These are phyloP conservation scores for Diplogasteroides magnus DNA, from an alignment of 1,140 invertebrate species.

Conservation along the genomic window DNA sequence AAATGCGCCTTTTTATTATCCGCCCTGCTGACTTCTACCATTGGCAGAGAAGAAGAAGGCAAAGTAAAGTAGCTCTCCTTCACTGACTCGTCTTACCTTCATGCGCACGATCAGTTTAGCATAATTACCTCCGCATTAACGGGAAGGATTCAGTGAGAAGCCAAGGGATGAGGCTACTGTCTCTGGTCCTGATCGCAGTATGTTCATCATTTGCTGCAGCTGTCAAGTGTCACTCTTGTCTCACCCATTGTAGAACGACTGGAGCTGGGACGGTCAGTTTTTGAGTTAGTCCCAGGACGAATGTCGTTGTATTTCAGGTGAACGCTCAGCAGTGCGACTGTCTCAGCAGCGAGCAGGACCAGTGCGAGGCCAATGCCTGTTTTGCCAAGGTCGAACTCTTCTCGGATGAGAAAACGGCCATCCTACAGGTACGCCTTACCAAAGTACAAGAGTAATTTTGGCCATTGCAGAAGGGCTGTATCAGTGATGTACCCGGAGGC, in stretches of 20 bases:
- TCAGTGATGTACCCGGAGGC: slow-evolving; percentile 44
- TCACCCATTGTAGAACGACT: slow-evolving; percentile 31
- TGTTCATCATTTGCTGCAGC: too few relatives aligned
- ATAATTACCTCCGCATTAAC: too few relatives aligned
- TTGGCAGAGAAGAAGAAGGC: too few relatives aligned
- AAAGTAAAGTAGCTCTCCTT: too few relatives aligned
- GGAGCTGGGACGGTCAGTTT: slow-evolving; percentile 21
- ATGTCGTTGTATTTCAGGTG: slow-evolving; percentile 9
- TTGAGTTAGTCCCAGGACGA: not conserved
- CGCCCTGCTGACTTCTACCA: too few relatives aligned
- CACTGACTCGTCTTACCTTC: too few relatives aligned
- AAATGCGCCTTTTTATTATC: too few relatives aligned
- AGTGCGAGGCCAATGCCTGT: slow-evolving; percentile 45
- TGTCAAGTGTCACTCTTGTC: slow-evolving; percentile 32
- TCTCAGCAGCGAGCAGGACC: slow-evolving; percentile 20
- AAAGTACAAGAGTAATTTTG: slow-evolving; percentile 14
- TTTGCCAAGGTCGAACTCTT: slow-evolving; percentile 53
- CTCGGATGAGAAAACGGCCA: slow-evolving; percentile 43
- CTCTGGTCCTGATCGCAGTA: too few relatives aligned
- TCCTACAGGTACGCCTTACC: slow-evolving; percentile 43
- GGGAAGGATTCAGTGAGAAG: too few relatives aligned
- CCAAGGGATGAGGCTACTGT: too few relatives aligned
- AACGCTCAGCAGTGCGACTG: slow-evolving; percentile 26
- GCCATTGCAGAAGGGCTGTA: slow-evolving; percentile 55
- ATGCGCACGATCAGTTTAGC: too few relatives aligned